phyloP scores from a whole-genome alignment of 2,797 vertebrate genomes.

The Tragelaphus eurycerus region DNA sequence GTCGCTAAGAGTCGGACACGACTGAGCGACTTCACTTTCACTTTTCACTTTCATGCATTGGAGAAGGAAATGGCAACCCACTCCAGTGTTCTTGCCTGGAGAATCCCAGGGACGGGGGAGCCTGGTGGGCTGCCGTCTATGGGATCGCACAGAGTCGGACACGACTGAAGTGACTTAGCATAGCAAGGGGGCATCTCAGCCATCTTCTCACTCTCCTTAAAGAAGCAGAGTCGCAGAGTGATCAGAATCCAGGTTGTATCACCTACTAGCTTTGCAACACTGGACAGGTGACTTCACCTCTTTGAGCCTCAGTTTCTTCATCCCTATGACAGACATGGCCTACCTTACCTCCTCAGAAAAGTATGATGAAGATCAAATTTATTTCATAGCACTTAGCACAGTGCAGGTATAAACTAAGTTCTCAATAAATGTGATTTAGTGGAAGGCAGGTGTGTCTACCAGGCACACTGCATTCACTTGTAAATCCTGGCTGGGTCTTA shows the following conservation, averaged over 20 bases:
- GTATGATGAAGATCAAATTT: neutral
- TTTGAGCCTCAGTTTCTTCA: neutral
- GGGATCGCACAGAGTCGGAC: too few species aligned
- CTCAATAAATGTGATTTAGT: neutral
- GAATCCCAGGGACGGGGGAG: too few species aligned
- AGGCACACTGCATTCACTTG: neutral
- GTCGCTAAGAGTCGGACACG: too few species aligned
- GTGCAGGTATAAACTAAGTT: neutral
- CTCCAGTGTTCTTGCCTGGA: too few species aligned
- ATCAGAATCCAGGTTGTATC: neutral
- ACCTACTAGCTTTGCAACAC: neutral
- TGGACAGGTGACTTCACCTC: neutral
- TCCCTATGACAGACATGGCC: neutral
- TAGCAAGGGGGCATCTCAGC: neutral
- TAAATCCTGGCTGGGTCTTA: neutral
- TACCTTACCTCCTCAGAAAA: slow-evolving; percentile 55
- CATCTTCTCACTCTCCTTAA: neutral
- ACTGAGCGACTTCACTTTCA: too few species aligned
- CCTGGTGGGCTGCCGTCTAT: too few species aligned
- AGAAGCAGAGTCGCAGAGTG: neutral
- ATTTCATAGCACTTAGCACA: neutral
- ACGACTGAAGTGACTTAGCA: too few species aligned
- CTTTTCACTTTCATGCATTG: too few species aligned
- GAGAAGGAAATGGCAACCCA: too few species aligned
- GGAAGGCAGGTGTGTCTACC: neutral